Base-by-base conservation (phyloP, 2,113 vertebrate species). In the Oncorhynchus masou region DNA sequence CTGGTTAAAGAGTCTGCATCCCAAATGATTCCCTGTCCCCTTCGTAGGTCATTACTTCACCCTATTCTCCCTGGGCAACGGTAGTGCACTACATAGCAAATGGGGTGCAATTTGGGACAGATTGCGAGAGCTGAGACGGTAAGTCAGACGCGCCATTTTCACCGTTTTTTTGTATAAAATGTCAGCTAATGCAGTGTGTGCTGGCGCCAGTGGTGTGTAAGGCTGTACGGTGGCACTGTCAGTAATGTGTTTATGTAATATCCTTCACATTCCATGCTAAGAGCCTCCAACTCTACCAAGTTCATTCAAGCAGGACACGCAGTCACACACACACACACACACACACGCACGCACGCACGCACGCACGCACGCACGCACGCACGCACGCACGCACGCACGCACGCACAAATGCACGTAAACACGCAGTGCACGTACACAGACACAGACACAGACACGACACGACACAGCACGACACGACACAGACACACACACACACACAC, bases 201-300 rank as follows among this genome's bases (percentile, higher is more conserved):
- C 91, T 94, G 96, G 95, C 93, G 95, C 95, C 94, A 93, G 94
- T 79, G 78, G 88, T 90, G 88, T 88, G 90, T 80, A 87, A 74
- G 93, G 29, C 88, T 88, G 85, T 89, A 86, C 84, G 91, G 92
- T 88, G 92, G 92, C 93, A 93, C 90, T 85, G 90, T 93, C 93
- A 89, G 95, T 95, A 96, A 96, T 96, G 94, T 98, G 95, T 97
- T 98, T 97, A 96, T 96, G 95, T 93, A 96, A 96, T 91, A 90
- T 95, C 95, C 92, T 91, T 96, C 91, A 95, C 94, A 96, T 97
- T 97, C 95, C 95, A 96, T 84, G 88, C 93, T 96, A 95, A 96
- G 94, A 96, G 94, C 94, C 94, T 93, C 89, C 91, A 83, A 95
- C 94, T 93, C 94, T 95, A 93, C 92, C 90, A 86, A 85, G 91